A percentile compares a stretch with the other conserved stretches of the same genome.
phyloP scores from a whole-genome alignment of 2,797 vertebrate species.

The Pipistrellus pygmaeus region DNA sequence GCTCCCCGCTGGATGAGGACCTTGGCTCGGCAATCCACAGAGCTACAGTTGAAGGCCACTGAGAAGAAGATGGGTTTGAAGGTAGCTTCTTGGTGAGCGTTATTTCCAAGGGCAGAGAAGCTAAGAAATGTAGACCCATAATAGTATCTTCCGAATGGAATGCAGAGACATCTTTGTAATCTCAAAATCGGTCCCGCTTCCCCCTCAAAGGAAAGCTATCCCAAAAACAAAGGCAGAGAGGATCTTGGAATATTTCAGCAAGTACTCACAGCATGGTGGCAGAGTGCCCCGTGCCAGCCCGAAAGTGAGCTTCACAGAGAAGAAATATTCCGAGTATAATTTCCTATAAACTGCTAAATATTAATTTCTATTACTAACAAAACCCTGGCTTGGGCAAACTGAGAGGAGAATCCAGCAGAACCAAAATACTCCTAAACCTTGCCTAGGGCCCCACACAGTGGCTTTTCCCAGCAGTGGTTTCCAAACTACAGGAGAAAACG shows the following conservation, averaged over 20 bases:
- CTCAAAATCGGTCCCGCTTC: neutral
- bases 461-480: conserved; percentile 63
- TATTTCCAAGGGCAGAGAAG: neutral
- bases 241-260: neutral
- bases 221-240: neutral
- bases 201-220: neutral
- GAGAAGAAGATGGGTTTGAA: neutral
- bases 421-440: conserved; percentile 39
- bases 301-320: conserved; percentile 7
- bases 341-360: conserved; percentile 49
- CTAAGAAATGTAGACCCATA: neutral
- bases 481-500: conserved; percentile 74
- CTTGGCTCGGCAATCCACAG: neutral
- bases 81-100: neutral
- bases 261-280: neutral
- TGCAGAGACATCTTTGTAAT: neutral
- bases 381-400: conserved; percentile 45
- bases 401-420: conserved; percentile 56
- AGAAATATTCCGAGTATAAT: conserved; percentile 27
- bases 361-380: conserved; percentile 57
- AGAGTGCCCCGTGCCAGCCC: neutral
- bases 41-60: neutral
- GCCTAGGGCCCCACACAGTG: conserved; percentile 47
- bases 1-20: conserved; percentile 56
- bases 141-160: neutral